These are phyloP conservation scores for Scaptodrosophila lebanonensis DNA, from an alignment of 1,140 invertebrate species.

Conservation along the genomic window DNA sequence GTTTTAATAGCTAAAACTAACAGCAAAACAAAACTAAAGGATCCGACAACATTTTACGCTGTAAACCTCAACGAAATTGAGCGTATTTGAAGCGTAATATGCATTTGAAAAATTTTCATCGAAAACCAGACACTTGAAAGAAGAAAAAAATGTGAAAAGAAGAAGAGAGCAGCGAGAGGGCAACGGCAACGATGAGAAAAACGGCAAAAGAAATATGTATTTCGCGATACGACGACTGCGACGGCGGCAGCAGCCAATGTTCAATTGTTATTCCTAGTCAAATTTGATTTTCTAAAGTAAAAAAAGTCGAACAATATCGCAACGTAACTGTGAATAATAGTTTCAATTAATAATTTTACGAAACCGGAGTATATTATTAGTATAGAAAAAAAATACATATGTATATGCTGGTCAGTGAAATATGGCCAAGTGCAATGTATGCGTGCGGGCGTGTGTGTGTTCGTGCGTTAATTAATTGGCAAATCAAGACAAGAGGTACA, in stretches of 20 bases:
- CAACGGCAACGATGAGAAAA: slow-evolving; percentile 35
- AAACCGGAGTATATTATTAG: too few relatives aligned
- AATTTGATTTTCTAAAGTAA: too few relatives aligned
- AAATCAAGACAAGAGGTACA: slow-evolving; percentile 28
- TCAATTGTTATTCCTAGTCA: slow-evolving; percentile 59
- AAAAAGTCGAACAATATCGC: too few relatives aligned
- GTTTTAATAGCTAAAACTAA: slow-evolving; percentile 53
- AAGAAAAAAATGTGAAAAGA: slow-evolving; percentile 72
- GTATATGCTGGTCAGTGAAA: too few relatives aligned
- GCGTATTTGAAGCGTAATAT: slow-evolving; percentile 59
- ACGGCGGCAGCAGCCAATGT: slow-evolving; percentile 52
- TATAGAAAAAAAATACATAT: too few relatives aligned
- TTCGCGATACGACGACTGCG: slow-evolving; percentile 64
- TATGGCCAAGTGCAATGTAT: slow-evolving; percentile 45
- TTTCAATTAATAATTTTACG: too few relatives aligned
- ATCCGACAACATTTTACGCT: slow-evolving; percentile 45
- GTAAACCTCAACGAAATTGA: slow-evolving; percentile 34
- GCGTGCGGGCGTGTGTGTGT: slow-evolving; percentile 24
- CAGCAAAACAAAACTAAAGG: slow-evolving; percentile 42
- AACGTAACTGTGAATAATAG: too few relatives aligned
- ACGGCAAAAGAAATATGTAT: slow-evolving; percentile 74
- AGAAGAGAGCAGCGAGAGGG: slow-evolving; percentile 54
- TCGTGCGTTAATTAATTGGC: slow-evolving; percentile 57
- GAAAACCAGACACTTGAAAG: slow-evolving; percentile 56
- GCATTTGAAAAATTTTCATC: slow-evolving; percentile 50